Conservation (phyloP, 2,797 vertebrate species). For the Anabas testudineus region DNA sequence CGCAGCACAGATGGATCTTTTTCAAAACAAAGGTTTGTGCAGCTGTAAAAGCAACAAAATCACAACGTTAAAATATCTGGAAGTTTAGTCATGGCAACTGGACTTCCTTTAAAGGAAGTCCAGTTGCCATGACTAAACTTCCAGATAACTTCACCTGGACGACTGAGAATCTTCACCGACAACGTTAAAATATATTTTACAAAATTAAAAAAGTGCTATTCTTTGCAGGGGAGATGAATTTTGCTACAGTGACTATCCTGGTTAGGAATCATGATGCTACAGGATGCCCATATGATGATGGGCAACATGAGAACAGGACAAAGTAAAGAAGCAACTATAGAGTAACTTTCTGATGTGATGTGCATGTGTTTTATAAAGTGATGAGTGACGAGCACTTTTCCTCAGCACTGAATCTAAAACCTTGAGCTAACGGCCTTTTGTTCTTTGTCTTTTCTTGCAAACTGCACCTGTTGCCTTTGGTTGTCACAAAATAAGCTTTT, state of each 20-base stretch:
- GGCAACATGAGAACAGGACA: not conserved
- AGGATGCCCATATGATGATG: constrained; percentile 22
- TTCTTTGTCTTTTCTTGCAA: constrained; percentile 43
- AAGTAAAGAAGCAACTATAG: not conserved
- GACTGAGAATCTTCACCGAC: too few species aligned
- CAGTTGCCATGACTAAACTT: too few species aligned
- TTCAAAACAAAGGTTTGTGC: constrained; percentile 12
- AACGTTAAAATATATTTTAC: not conserved
- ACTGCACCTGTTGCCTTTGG: constrained; percentile 79
- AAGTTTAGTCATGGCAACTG: too few species aligned
- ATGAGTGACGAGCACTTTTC: not conserved
- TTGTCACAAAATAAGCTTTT: constrained; percentile 83
- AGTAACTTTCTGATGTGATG: not conserved
- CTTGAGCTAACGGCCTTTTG: constrained; percentile 10
- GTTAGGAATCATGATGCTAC: constrained; percentile 60
- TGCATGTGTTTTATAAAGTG: constrained; percentile 8
- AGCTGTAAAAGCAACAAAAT: constrained; percentile 1
- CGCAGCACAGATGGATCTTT: constrained; percentile 12
- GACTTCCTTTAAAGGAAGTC: too few species aligned
- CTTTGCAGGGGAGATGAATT: constrained; percentile 24
- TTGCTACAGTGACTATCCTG: constrained; percentile 61
- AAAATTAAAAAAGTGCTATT: not conserved
- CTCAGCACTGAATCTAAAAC: constrained; percentile 2
- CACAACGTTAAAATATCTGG: not conserved
- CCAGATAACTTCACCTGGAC: too few species aligned